These are phyloP conservation scores for Triplophysa yarkandensis DNA, from an alignment of 2,797 vertebrate species.

Conservation along the genomic window DNA sequence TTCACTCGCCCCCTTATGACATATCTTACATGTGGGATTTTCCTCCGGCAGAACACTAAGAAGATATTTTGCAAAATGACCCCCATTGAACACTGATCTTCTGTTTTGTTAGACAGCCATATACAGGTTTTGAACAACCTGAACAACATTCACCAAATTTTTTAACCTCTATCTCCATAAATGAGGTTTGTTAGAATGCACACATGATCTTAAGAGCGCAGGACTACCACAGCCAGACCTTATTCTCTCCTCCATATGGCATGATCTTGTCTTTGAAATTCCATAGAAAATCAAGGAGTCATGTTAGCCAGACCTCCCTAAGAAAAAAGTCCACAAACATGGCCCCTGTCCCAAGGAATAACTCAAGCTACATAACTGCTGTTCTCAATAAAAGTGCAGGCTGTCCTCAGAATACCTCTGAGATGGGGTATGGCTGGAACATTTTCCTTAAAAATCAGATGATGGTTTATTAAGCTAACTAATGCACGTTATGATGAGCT, in stretches of 20 bases:
- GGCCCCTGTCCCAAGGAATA: constrained; percentile 22
- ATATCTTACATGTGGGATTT: too few relatives aligned
- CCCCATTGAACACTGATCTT: background rate
- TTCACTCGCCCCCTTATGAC: too few relatives aligned
- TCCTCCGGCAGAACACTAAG: too few relatives aligned
- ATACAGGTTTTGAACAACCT: too few relatives aligned
- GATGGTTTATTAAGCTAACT: background rate
- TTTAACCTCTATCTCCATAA: background rate
- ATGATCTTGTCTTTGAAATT: constrained; percentile 27
- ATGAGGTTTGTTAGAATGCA: background rate
- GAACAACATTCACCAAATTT: background rate
- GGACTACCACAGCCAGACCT: background rate
- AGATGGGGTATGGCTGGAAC: background rate
- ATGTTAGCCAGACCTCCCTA: constrained; percentile 18
- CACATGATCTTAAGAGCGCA: constrained; percentile 1
- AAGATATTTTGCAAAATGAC: too few relatives aligned
- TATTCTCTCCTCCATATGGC: constrained; percentile 5
- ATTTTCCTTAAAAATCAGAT: background rate
- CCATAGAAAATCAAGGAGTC: constrained; percentile 11
- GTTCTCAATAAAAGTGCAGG: constrained; percentile 8
- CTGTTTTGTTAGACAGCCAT: too few relatives aligned
- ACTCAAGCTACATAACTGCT: constrained; percentile 25
- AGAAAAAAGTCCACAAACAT: constrained; percentile 24
- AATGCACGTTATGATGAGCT: background rate
- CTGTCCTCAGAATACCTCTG: constrained; percentile 33